Evolutionary conservation across 2,888 invertebrate genomes (phyloP), one percentile per base, ranked within the genome.

Genomic region (Stenoptilia bipunctidactyla): DNA sequence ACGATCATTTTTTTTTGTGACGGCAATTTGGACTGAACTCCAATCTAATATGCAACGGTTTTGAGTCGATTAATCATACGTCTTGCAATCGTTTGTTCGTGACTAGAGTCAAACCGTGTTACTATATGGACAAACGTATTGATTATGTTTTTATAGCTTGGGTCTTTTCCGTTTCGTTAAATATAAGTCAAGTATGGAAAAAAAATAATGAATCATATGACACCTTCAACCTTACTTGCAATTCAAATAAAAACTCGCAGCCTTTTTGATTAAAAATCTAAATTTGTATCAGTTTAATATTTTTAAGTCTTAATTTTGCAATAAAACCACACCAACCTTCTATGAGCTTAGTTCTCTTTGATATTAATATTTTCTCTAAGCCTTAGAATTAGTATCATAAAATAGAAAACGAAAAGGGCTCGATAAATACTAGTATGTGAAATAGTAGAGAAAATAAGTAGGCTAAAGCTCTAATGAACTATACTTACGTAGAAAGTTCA

Each of bases 1-100:
- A 30, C 12, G 9, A 30, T 8, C 30, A 30, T 3, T 20, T 14
- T 56, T 59, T 57, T 55, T 53, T 51, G 48, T 40, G 34, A 33
- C 39, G 15, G 43, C 47, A 50, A 52, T 52, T 60, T 52, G 48
- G 48, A 53, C 48, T 51, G 46, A 48, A 40, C 47, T 43, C 47
- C 45, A 56, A 57, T 62, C 52, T 58, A 56, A 55, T 58, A 53
- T 66, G 63, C 66, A 66, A 53, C 58, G 56, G 56, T 55, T 59
- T 44, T 46, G 52, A 51, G 49, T 55, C 57, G 50, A 66, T 60
- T 65, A 59, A 63, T 63, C 57, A 62, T 60, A 55, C 49, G 55
- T 53, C 53, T 50, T 52, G 45, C 41, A 27, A 44, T 52, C 57
- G 56, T 66, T 68, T 58, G 50, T 49, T 20, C 36, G 41, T 42